phyloP scores from a whole-genome alignment of 2,113 vertebrate genomes.

The Plotosus lineatus region DNA sequence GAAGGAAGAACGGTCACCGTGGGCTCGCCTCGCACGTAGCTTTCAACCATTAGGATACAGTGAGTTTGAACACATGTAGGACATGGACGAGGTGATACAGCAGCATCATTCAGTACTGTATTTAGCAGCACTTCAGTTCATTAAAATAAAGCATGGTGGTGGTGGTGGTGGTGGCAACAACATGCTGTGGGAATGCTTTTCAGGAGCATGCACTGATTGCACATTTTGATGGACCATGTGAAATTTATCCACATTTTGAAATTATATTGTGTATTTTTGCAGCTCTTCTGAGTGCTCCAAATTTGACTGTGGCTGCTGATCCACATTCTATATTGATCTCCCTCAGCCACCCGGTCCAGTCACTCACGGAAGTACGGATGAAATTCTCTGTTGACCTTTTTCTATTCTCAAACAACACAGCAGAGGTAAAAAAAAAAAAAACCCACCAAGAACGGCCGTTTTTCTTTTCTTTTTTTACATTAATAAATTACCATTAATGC shows the following conservation, averaged over 20 bases:
- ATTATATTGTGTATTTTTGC: neutral
- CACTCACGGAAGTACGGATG: neutral
- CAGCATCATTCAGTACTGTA: neutral
- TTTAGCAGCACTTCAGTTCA: neutral
- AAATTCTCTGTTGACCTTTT: constrained; percentile 25
- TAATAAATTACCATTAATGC: neutral
- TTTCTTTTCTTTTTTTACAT: neutral
- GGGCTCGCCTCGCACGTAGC: neutral
- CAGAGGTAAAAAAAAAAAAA: constrained; percentile 12
- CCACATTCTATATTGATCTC: constrained; percentile 14
- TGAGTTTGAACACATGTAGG: constrained; percentile 30
- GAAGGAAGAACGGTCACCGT: neutral
- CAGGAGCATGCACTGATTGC: neutral
- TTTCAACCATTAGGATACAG: constrained; percentile 53
- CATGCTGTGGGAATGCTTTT: neutral
- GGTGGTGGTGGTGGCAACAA: neutral
- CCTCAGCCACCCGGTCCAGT: constrained; percentile 40
- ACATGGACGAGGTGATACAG: no score
- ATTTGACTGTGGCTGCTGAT: neutral
- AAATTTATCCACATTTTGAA: neutral
- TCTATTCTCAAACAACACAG: neutral
- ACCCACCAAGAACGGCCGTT: no score
- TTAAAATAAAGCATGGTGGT: neutral
- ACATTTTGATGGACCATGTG: no score
- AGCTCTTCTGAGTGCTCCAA: constrained; percentile 53